A percentile compares a stretch with the other conserved stretches of the same genome.
Evolutionary conservation across 2,888 invertebrate species (phyloP).

Genomic region (Caenorhabditis wallacei): DNA sequence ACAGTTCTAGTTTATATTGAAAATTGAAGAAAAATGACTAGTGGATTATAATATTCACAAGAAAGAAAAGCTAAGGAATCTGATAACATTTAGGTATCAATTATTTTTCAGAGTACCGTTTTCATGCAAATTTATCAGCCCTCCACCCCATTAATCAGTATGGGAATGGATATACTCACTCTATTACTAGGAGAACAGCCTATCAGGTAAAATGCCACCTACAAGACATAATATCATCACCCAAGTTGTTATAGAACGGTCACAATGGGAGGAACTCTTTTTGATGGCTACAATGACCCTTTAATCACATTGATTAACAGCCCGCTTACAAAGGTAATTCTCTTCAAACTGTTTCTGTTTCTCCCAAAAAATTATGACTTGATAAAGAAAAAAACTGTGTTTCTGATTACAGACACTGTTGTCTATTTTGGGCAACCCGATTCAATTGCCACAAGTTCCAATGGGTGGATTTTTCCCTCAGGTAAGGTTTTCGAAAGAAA

Average conservation of each 20-base stretch:
- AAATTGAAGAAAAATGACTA: too few relatives aligned
- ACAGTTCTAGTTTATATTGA: too few relatives aligned
- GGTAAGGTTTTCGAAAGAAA: constrained; percentile 16
- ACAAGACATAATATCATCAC: too few relatives aligned
- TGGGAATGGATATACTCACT: constrained; percentile 54
- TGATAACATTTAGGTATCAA: too few relatives aligned
- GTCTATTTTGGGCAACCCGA: constrained; percentile 59
- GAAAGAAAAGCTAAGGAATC: too few relatives aligned
- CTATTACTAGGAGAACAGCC: constrained; percentile 70
- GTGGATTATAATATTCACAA: too few relatives aligned
- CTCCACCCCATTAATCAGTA: constrained; percentile 15
- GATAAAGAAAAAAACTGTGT: constrained; percentile 24
- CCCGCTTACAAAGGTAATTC: constrained; percentile 59
- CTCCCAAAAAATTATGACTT: constrained; percentile 21
- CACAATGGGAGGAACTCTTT: constrained; percentile 67
- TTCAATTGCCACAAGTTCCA: constrained; percentile 59
- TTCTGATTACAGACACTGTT: constrained; percentile 55
- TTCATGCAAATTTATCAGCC: constrained; percentile 54
- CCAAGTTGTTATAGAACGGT: constrained; percentile 66
- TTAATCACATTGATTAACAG: constrained; percentile 69
- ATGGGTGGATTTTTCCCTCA: constrained; percentile 74
- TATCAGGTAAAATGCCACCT: constrained; percentile 65
- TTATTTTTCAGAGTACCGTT: constrained; percentile 57
- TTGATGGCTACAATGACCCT: constrained; percentile 70
- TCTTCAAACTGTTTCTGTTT: constrained; percentile 37